These are phyloP conservation scores for Eremobia ochroleuca DNA, from an alignment of 2,888 invertebrate species.

Conservation along the genomic window DNA sequence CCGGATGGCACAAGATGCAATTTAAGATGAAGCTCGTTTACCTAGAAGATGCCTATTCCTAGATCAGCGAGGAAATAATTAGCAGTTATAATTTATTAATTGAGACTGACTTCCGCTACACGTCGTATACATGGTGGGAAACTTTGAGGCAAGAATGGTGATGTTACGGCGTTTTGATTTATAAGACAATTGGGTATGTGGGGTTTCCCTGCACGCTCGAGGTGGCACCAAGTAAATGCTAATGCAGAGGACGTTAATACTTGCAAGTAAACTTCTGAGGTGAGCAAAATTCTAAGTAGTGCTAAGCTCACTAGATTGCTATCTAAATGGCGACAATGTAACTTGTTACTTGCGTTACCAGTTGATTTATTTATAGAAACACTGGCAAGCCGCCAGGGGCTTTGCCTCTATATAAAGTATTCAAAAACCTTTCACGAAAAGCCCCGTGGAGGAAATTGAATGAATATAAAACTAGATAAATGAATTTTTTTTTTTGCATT, in stretches of 20 bases:
- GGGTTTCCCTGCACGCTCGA: conserved; percentile 59
- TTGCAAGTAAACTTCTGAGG: conserved; percentile 43
- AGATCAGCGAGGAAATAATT: conserved; percentile 57
- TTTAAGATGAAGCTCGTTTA: conserved; percentile 48
- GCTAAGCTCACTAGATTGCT: conserved; percentile 48
- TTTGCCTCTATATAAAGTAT: conserved; percentile 26
- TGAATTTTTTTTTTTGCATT: neutral
- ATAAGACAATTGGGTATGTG: conserved; percentile 47
- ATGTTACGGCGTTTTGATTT: conserved; percentile 52
- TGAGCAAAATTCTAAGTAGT: conserved; percentile 60
- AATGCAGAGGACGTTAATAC: conserved; percentile 48
- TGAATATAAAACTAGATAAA: neutral
- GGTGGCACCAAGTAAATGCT: conserved; percentile 44
- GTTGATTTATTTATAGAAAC: conserved; percentile 57
- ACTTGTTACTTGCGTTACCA: conserved; percentile 46
- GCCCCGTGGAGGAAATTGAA: conserved; percentile 6
- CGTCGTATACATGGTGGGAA: conserved; percentile 44
- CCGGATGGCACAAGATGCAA: conserved; percentile 47
- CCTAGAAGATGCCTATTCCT: conserved; percentile 39
- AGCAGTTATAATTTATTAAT: conserved; percentile 55
- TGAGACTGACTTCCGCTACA: conserved; percentile 55
- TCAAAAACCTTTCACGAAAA: conserved; percentile 32
- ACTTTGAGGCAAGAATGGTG: conserved; percentile 36
- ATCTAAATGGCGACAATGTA: conserved; percentile 57
- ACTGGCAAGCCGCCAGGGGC: conserved; percentile 50